Evolutionary conservation across 1,140 invertebrate genomes (phyloP).

Genomic region (Drosophila grimshawi): DNA sequence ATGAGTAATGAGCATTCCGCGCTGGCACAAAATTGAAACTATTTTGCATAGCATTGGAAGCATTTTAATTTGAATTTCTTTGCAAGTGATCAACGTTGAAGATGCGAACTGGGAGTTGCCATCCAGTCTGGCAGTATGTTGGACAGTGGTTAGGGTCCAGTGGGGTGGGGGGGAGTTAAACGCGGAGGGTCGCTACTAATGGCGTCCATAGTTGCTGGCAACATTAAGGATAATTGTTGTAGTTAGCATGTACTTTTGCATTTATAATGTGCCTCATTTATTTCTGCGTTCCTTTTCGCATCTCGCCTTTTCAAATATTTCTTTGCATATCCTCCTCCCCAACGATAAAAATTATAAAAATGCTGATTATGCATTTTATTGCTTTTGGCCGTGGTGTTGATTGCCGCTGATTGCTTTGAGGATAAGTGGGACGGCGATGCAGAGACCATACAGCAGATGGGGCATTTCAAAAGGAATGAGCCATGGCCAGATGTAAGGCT

Average conservation of each 20-base stretch:
- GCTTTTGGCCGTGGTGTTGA: constrained; percentile 66
- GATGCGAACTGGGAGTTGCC: constrained; percentile 10
- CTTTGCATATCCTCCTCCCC: constrained; percentile 68
- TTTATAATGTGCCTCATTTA: constrained; percentile 81
- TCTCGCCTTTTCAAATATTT: constrained; percentile 39
- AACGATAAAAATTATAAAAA: constrained; percentile 68
- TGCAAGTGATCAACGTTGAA: constrained; percentile 71
- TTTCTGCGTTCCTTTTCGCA: constrained; percentile 36
- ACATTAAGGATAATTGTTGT: constrained; percentile 82
- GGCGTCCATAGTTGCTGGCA: constrained; percentile 69
- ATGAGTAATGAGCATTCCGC: constrained; percentile 77
- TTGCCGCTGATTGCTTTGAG: constrained; percentile 65
- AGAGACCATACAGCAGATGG: not conserved
- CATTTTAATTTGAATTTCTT: constrained; percentile 83
- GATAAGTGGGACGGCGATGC: not conserved
- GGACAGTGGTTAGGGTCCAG: not conserved
- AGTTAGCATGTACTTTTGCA: constrained; percentile 81
- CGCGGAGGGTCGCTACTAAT: constrained; percentile 43
- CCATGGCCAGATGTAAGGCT: not conserved
- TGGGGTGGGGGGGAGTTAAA: not conserved
- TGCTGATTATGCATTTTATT: constrained; percentile 78
- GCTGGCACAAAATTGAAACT: constrained; percentile 74
- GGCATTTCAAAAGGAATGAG: not conserved
- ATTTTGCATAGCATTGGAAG: constrained; percentile 79
- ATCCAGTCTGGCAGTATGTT: constrained; percentile 5